Conservation (phyloP, 2,797 vertebrate genomes). For the Pachyuromys duprasi region DNA sequence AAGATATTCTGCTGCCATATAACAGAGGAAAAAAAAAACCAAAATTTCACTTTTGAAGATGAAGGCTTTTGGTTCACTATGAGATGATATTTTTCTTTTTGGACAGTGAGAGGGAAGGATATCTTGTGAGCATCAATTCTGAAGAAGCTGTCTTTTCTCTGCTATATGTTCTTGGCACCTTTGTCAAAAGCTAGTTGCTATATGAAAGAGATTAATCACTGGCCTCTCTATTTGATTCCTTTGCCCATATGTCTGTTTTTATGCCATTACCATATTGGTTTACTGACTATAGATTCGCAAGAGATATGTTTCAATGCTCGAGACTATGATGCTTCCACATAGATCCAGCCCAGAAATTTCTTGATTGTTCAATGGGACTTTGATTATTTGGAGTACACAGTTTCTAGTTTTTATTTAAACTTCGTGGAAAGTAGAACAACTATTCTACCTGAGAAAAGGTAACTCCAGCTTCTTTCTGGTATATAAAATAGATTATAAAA, state of each 20-base stretch:
- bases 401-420: background rate
- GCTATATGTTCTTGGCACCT: background rate
- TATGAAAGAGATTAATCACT: background rate
- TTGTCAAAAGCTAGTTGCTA: background rate
- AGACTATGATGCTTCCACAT: background rate
- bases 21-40: too few relatives aligned
- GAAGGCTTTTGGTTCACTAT: background rate
- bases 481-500: background rate
- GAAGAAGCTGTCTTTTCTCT: background rate
- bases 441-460: background rate
- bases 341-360: background rate
- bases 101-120: background rate
- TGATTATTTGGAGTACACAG: background rate
- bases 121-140: background rate
- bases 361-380: background rate
- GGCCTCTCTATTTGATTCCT: background rate
- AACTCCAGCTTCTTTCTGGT: background rate
- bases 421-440: background rate
- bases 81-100: background rate
- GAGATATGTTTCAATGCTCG: background rate
- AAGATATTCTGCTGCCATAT: background rate
- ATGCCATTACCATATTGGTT: background rate
- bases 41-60: background rate
- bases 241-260: background rate
- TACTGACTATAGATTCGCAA: background rate